Conservation (phyloP, 2,888 invertebrate species). For the Cordilura impudica region DNA sequence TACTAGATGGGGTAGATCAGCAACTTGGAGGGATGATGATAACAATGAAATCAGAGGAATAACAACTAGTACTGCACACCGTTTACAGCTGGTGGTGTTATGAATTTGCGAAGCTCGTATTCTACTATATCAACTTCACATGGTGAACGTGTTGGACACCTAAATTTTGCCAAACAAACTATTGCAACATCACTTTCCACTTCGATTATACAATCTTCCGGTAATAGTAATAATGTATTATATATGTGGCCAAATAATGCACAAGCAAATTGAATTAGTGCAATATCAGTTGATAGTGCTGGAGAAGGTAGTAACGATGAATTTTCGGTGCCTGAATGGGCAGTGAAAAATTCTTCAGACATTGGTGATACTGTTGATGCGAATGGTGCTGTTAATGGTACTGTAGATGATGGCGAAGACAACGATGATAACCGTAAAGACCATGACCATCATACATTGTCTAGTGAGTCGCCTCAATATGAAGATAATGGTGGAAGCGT, state of each 20-base stretch:
- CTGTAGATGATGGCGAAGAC: conserved; percentile 68
- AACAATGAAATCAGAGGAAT: conserved; percentile 30
- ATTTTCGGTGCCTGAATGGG: conserved; percentile 80
- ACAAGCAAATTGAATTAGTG: neutral
- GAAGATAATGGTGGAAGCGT: neutral
- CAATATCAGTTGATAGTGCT: conserved; percentile 3
- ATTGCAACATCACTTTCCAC: neutral
- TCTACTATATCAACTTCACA: conserved; percentile 70
- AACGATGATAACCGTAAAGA: neutral
- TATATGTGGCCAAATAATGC: conserved; percentile 39
- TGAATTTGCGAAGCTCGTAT: conserved; percentile 72
- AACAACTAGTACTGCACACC: conserved; percentile 53
- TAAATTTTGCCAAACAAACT: conserved; percentile 8
- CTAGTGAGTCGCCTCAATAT: neutral
- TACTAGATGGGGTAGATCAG: conserved; percentile 71
- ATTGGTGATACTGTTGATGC: conserved; percentile 95
- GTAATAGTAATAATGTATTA: neutral
- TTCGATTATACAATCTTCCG: conserved; percentile 19
- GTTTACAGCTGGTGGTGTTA: conserved; percentile 38
- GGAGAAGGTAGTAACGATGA: conserved; percentile 67
- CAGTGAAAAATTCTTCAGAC: conserved; percentile 89
- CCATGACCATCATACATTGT: neutral
- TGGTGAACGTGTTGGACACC: conserved; percentile 65
- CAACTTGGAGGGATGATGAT: conserved; percentile 77
- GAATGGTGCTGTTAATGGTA: conserved; percentile 94